A percentile compares a stretch with the other conserved stretches of the same genome.
These are phyloP conservation scores for Pogonus chalceus DNA, from an alignment of 1,140 invertebrate genomes.

Conservation along the genomic window DNA sequence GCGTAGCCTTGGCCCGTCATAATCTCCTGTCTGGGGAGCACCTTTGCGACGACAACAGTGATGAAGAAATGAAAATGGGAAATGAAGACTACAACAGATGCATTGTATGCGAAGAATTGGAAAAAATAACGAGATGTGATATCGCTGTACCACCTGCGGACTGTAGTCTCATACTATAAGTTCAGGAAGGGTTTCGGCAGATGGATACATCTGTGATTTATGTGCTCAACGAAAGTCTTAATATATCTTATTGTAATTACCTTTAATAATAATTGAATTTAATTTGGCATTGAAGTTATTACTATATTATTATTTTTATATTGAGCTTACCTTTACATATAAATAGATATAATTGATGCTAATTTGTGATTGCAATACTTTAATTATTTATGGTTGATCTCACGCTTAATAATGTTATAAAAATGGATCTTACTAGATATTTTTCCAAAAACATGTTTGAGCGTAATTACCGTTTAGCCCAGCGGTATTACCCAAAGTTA, in stretches of 20 bases:
- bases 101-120: slow-evolving; percentile 17
- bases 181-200: slow-evolving; percentile 23
- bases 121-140: slow-evolving; percentile 27
- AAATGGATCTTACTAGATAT: slow-evolving; percentile 19
- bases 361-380: slow-evolving; percentile 18
- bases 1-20: slow-evolving; percentile 17
- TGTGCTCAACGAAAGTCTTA: slow-evolving; percentile 13
- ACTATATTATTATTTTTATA: not conserved
- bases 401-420: slow-evolving; percentile 19
- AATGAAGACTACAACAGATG: slow-evolving; percentile 24
- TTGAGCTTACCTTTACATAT: slow-evolving; percentile 2
- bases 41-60: slow-evolving; percentile 19
- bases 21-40: slow-evolving; percentile 18
- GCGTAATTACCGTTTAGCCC: slow-evolving; percentile 18
- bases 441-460: slow-evolving; percentile 20
- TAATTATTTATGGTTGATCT: slow-evolving; percentile 19
- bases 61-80: slow-evolving; percentile 24
- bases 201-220: slow-evolving; percentile 25
- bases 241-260: slow-evolving; percentile 9
- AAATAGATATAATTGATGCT: slow-evolving; percentile 15
- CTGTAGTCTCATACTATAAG: slow-evolving; percentile 26
- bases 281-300: slow-evolving; percentile 12
- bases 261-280: slow-evolving; percentile 16
- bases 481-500: slow-evolving; percentile 14
- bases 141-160: slow-evolving; percentile 23